Evolutionary conservation across 1,140 invertebrate species (phyloP), one percentile per base, ranked within the genome.

Genomic region (Liolophura sinensis): DNA sequence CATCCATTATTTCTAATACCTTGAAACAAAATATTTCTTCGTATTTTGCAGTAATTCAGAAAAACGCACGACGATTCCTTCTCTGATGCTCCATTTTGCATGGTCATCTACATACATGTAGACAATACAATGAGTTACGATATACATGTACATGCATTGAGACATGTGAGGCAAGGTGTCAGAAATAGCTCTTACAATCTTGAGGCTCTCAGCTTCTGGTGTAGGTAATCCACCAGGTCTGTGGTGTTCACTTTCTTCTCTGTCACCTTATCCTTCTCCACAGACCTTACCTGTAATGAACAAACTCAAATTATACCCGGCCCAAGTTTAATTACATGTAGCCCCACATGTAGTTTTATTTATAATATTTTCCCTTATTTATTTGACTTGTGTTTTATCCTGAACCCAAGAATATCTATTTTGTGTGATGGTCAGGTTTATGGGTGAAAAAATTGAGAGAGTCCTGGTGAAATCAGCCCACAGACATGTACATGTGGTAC

Each of bases 171-270:
- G 18, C 49, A 48, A 64, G 31, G 27, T 51, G 40, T 4, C 56
- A 22, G 24, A 54, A 22, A 52, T 9, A 40, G 31, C 3, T 40
- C 71, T 67, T 68, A 79, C 77, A 62, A 66, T 71, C 70, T 78
- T 22, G 40, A 59, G n/a, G 65, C 55, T 51, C 71, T 61, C 61
- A 91, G 83, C 64, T 88, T 78, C 52, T 76, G 74, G 49, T 78
- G 72, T 25, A 82, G 62, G 51, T 72, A 87, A 7, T 91, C 90
- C 1, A 86, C 78, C 27, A 89, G 72, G 67, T 91, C 89, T 12
- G 80, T 70, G 18, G 85, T 81, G 16, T 75, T 83, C 0, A 91
- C 81, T 68, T 87, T 89, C 9, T 88, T 88, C 67, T 92, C 91
- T 61, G 88, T 87, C 75, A 89, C 89, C 65, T 70, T 77, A n/a